Percentiles rank a stretch among this genome's conserved stretches.
Evolutionary conservation across 2,888 invertebrate genomes (phyloP).

Genomic region (Bedellia somnulentella): DNA sequence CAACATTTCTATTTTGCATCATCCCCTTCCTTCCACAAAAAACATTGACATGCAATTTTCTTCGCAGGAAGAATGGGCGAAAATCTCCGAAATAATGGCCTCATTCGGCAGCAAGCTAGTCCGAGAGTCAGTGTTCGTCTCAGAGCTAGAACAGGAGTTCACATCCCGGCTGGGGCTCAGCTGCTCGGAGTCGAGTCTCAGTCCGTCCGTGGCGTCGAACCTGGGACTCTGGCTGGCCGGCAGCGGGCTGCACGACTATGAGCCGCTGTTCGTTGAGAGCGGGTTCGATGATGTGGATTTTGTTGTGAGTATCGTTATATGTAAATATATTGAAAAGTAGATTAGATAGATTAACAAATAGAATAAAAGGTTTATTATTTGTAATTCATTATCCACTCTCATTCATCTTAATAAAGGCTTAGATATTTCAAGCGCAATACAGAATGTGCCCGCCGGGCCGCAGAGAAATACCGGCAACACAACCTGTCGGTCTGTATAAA

Average conservation of each 20-base stretch:
- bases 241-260: conserved; percentile 79
- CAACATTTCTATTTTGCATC: no score
- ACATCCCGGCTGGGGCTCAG: conserved; percentile 69
- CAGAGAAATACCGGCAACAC: no score
- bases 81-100: conserved; percentile 94
- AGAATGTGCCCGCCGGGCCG: no score
- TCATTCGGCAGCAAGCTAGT: conserved; percentile 87
- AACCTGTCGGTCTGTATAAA: no score
- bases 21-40: no score
- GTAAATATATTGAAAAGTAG: no score
- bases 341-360: conserved; percentile 2
- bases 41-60: no score
- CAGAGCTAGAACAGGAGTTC: conserved; percentile 78
- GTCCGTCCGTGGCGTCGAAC: conserved; percentile 63
- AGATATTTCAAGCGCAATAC: no score
- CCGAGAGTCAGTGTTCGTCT: conserved; percentile 75
- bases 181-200: conserved; percentile 59
- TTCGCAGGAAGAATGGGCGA: conserved; percentile 89
- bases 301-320: conserved; percentile 68
- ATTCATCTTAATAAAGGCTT: no score
- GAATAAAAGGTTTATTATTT: conserved; percentile 2
- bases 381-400: no score
- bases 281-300: conserved; percentile 93
- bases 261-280: conserved; percentile 78
- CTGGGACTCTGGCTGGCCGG: conserved; percentile 80